Percentiles rank a stretch among this genome's conserved stretches.
Conservation (phyloP, 2,888 invertebrate species). For the Lomographa bimaculata region DNA sequence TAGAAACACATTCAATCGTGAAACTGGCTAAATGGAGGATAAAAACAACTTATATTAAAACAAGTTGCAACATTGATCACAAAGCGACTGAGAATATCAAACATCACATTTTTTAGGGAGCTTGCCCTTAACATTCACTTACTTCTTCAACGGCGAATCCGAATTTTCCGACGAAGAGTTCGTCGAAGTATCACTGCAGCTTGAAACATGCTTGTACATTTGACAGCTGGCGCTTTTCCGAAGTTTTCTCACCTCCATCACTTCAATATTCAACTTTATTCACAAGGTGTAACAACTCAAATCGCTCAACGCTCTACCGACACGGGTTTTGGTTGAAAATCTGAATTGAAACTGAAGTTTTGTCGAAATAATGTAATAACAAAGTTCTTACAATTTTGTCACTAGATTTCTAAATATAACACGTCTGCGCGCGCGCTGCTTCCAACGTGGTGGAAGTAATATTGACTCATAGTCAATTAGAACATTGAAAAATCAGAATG, state of each 20-base stretch:
- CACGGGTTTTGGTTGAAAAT: constrained; percentile 8
- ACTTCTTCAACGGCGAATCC: constrained; percentile 68
- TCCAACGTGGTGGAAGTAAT: constrained; percentile 38
- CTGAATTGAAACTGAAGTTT: constrained; percentile 31
- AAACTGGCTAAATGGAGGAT: too few relatives aligned
- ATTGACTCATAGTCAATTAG: constrained; percentile 59
- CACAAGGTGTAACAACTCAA: constrained; percentile 28
- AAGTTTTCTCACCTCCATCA: constrained; percentile 35
- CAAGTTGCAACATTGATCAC: too few relatives aligned
- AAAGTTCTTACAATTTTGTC: constrained; percentile 55
- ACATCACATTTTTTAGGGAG: too few relatives aligned
- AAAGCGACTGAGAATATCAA: too few relatives aligned
- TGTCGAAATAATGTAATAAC: constrained; percentile 36
- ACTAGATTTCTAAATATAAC: constrained; percentile 70
- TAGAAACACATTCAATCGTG: too few relatives aligned
- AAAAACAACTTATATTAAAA: too few relatives aligned
- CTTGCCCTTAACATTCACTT: too few relatives aligned
- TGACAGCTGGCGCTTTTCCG: constrained; percentile 61
- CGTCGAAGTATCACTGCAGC: constrained; percentile 64
- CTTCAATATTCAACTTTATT: constrained; percentile 14
- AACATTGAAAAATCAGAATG: constrained; percentile 45
- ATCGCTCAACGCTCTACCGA: constrained; percentile 5
- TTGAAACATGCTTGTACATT: constrained; percentile 54
- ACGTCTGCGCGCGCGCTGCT: constrained; percentile 40
- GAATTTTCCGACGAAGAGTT: constrained; percentile 57